Base-by-base conservation (phyloP, 1,140 invertebrate species). In the Drosophila cardini region DNA sequence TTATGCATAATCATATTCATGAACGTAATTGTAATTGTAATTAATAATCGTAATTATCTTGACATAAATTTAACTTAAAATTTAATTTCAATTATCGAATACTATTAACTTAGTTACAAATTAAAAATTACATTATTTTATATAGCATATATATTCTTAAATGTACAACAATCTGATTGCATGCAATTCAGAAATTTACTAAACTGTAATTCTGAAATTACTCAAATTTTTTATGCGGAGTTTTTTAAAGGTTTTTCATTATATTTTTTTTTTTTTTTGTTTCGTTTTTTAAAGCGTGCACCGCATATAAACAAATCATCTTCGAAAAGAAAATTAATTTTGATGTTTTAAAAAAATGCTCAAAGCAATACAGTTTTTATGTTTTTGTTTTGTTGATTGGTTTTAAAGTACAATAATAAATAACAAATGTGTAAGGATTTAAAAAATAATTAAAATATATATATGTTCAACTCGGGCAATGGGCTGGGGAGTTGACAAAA, bases 321-420 rank as follows among this genome's bases (percentile, higher is more conserved):
- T 55, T 26, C 45, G 38, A 55, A 56, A 61, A 50, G 62, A 68
- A 75, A 71, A 71, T 63, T n/a, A 56, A 58, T 78, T 63, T 16
- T 67, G 30, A 3, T 48, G 36, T 36, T 64, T 81, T 57, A 34
- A 71, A 72, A 80, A 85, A 85, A 86, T 86, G 84, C 83, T 87
- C 79, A 86, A 87, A 87, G 83, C 83, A 87, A 83, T 86, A 79
- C 76, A 87, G 67, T 87, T 85, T 82, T 72, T 86, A 38, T 73
- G 52, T 77, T 38, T 72, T 58, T 68, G 63, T 58, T 43, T 68
- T 61, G 32, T 70, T 63, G 38, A 43, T 43, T 76, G 72, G 71
- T 60, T 62, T 64, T 62, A 78, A 80, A 84, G 57, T 81, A 81
- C 72, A 87, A 87, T 87, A 87, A 87, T 87, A 87, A 87, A 87